Conservation (phyloP, 2,113 vertebrate species). For the Dipodomys spectabilis region DNA sequence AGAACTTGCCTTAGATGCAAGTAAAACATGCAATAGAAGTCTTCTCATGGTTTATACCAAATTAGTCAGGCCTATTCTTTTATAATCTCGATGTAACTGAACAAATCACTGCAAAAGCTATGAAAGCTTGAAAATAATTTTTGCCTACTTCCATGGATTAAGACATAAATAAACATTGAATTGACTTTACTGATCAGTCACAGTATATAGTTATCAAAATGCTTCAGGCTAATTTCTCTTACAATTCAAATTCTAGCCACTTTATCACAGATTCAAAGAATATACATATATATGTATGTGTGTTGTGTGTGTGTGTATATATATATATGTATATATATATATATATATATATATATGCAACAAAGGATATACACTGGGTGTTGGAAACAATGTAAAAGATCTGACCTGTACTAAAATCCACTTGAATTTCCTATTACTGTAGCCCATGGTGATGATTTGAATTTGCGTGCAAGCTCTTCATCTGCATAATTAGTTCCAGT, state of each 20-base stretch:
- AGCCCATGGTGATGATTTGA: constrained; percentile 73
- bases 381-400: constrained; percentile 56
- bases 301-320: neutral
- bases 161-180: constrained; percentile 62
- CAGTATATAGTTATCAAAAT: constrained; percentile 45
- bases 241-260: constrained; percentile 48
- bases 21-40: neutral
- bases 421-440: constrained; percentile 72
- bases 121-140: constrained; percentile 25
- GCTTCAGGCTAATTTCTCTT: neutral
- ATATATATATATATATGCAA: constrained; percentile 33
- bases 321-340: neutral
- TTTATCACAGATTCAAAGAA: neutral
- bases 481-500: constrained; percentile 80
- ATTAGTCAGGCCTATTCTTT: constrained; percentile 5
- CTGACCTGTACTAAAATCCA: constrained; percentile 64
- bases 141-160: constrained; percentile 22
- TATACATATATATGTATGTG: neutral
- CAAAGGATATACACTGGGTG: constrained; percentile 42
- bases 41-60: neutral
- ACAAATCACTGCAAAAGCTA: constrained; percentile 52
- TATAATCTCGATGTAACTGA: constrained; percentile 53
- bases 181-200: constrained; percentile 32
- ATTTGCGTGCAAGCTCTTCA: constrained; percentile 71
- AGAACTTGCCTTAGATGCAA: neutral